Percentiles rank a stretch among this genome's conserved stretches.
Evolutionary conservation across 2,113 vertebrate genomes (phyloP).

Genomic region (Ctenomys sociabilis): DNA sequence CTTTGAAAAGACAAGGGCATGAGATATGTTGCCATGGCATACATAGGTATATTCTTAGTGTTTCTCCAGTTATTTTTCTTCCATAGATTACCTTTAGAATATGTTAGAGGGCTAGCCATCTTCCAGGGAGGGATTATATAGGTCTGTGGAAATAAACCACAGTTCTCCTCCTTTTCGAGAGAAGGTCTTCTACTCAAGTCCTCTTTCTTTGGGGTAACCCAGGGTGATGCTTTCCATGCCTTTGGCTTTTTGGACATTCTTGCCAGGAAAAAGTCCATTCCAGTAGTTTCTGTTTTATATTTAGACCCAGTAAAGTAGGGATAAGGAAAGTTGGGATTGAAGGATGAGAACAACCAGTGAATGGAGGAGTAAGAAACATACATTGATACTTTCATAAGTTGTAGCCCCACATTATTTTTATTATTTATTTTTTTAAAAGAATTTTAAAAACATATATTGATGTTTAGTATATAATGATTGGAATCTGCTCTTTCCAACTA

Average conservation of each 20-base stretch:
- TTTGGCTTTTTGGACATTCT: constrained; percentile 35
- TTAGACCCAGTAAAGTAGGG: not conserved
- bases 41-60: not conserved
- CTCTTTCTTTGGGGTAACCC: not conserved
- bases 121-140: not conserved
- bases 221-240: not conserved
- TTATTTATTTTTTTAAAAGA: not conserved
- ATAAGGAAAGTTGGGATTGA: not conserved
- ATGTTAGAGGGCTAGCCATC: not conserved
- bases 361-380: not conserved
- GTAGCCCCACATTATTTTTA: constrained; percentile 8
- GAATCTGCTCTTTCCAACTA: not conserved
- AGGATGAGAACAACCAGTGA: not conserved
- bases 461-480: constrained; percentile 53
- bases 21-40: not conserved
- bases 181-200: not conserved
- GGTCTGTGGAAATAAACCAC: not conserved
- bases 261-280: not conserved
- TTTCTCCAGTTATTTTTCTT: not conserved
- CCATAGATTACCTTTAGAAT: not conserved
- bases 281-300: constrained; percentile 5
- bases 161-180: not conserved
- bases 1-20: not conserved
- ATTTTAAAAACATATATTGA: constrained; percentile 10
- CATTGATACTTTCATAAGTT: not conserved